phyloP scores from a whole-genome alignment of 2,888 invertebrate species.

The Apantesis nais region DNA sequence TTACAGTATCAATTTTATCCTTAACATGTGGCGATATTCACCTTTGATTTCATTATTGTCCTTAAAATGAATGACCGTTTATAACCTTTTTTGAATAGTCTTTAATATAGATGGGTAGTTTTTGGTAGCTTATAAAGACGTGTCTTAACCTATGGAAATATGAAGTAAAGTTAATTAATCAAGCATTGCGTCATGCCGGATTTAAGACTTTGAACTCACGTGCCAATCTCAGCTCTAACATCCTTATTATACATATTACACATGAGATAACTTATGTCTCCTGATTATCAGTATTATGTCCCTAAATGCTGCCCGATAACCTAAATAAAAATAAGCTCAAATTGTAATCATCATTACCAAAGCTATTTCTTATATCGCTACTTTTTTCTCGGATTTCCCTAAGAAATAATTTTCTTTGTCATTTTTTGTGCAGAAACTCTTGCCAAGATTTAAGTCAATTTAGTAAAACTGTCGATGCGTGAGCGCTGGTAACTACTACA shows the following conservation, averaged over 20 bases:
- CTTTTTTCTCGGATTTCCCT: conserved; percentile 29
- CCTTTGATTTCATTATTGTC: neutral
- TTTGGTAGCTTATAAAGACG: conserved; percentile 19
- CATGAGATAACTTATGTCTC: conserved; percentile 12
- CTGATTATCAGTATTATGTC: neutral
- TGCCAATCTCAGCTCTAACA: conserved; percentile 18
- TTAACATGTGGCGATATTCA: neutral
- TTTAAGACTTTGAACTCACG: conserved; percentile 31
- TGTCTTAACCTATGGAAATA: conserved; percentile 25
- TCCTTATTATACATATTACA: conserved; percentile 25
- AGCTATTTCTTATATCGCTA: neutral
- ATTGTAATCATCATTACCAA: neutral
- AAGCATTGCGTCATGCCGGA: conserved; percentile 37
- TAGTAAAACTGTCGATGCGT: conserved; percentile 54
- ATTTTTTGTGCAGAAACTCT: conserved; percentile 53
- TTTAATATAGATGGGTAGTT: conserved; percentile 7
- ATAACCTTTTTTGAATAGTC: neutral
- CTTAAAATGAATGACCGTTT: neutral
- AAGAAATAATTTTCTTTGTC: conserved; percentile 46
- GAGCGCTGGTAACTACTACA: conserved; percentile 42
- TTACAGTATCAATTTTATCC: neutral
- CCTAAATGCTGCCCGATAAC: neutral
- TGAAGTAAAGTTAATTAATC: conserved; percentile 20
- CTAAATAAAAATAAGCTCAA: neutral
- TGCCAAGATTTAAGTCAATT: conserved; percentile 68